Evolutionary conservation across 2,797 vertebrate species (phyloP).

Genomic region (Acanthurus tractus): DNA sequence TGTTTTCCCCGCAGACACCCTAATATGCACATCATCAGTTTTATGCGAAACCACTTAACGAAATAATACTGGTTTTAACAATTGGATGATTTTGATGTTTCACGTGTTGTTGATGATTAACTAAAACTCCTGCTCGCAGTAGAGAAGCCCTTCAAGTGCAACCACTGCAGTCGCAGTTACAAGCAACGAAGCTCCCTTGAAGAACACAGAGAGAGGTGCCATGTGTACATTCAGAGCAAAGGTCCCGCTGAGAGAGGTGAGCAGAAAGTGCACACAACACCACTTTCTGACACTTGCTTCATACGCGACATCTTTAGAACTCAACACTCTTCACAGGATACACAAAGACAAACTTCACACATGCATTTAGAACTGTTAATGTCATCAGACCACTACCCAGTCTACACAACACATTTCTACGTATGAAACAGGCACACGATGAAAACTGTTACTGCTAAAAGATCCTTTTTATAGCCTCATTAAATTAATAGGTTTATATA

Average conservation of each 20-base stretch:
- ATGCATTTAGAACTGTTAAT: constrained; percentile 10
- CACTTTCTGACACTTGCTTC: neutral
- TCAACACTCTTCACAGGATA: neutral
- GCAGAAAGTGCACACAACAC: neutral
- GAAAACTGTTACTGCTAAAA: constrained; percentile 28
- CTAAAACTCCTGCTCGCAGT: constrained; percentile 72
- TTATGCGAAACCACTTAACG: constrained; percentile 48
- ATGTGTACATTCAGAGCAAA: constrained; percentile 91
- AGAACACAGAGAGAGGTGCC: constrained; percentile 94
- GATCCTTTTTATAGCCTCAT: constrained; percentile 52
- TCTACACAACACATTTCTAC: constrained; percentile 3
- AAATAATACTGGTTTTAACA: constrained; percentile 16
- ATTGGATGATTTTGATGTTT: constrained; percentile 36
- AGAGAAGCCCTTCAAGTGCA: constrained; percentile 87
- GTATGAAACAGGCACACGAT: constrained; percentile 13
- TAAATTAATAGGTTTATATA: constrained; percentile 51
- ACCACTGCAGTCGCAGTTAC: constrained; percentile 84
- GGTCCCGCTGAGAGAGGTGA: constrained; percentile 83
- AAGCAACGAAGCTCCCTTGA: constrained; percentile 91
- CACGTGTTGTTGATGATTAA: constrained; percentile 40
- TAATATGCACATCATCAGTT: constrained; percentile 53
- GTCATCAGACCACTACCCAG: neutral
- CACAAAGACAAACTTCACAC: constrained; percentile 35
- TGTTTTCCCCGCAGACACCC: constrained; percentile 48
- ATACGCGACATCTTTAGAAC: neutral